Evolutionary conservation across 2,797 vertebrate species (phyloP).

Genomic region (Anolis apletophallus): DNA sequence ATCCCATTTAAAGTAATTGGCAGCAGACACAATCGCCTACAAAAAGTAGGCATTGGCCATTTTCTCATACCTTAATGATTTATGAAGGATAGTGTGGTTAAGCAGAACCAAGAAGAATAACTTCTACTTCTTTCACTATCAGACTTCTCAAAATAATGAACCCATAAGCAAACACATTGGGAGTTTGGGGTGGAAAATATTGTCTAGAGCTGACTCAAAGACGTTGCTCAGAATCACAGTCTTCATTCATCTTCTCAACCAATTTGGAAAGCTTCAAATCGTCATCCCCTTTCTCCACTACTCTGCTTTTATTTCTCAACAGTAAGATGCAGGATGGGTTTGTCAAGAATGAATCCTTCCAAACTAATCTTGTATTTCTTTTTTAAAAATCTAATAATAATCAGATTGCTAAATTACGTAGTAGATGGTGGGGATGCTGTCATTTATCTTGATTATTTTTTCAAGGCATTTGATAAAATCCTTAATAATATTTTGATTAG

Average conservation of each 20-base stretch:
- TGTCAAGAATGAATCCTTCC: too few relatives aligned
- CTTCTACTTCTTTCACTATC: background rate
- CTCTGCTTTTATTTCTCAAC: background rate
- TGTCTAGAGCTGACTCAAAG: background rate
- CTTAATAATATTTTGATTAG: too few relatives aligned
- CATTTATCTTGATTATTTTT: too few relatives aligned
- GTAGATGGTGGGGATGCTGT: too few relatives aligned
- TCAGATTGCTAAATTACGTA: too few relatives aligned
- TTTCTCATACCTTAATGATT: background rate
- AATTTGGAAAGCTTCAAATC: background rate
- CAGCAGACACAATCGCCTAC: background rate
- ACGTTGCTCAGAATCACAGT: background rate
- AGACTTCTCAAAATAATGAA: background rate
- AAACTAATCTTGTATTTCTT: too few relatives aligned
- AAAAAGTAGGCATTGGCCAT: background rate
- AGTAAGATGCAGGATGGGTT: too few relatives aligned
- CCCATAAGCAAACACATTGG: background rate
- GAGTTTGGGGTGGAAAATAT: background rate
- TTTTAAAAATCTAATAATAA: too few relatives aligned
- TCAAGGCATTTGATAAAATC: too few relatives aligned
- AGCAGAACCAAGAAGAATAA: background rate
- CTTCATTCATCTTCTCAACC: background rate
- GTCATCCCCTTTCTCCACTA: background rate
- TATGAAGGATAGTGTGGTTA: background rate
- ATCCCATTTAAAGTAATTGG: background rate